phyloP scores from a whole-genome alignment of 30 jellyfish, hydroid and myxozoan genomes.

The Haliclystus octoradiatus region DNA sequence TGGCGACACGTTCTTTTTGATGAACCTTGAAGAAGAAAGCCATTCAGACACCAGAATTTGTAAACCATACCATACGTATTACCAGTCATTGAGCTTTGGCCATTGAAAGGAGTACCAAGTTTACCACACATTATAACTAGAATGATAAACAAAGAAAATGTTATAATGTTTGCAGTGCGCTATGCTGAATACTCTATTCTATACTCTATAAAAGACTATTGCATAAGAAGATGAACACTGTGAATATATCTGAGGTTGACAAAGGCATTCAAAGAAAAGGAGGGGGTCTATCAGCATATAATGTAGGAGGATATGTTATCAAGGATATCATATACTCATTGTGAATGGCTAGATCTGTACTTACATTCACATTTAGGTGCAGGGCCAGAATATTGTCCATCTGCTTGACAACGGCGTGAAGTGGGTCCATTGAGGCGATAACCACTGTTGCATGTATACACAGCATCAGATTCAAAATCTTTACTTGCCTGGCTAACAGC shows the following conservation, averaged over 20 bases:
- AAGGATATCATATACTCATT: background rate
- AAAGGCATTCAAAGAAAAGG: no score
- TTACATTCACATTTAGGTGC: slow-evolving; percentile 71
- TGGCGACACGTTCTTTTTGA: slow-evolving; percentile 55
- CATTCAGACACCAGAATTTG: slow-evolving; percentile 51
- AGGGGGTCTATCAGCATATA: no score
- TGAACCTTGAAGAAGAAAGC: slow-evolving; percentile 52
- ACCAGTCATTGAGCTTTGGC: slow-evolving; percentile 40
- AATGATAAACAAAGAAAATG: background rate
- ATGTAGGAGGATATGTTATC: background rate
- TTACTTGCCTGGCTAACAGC: slow-evolving; percentile 41
- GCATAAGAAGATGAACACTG: no score
- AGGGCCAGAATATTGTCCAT: slow-evolving; percentile 89
- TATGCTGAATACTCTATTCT: no score
- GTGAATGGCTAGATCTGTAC: slow-evolving; percentile 1
- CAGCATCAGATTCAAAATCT: slow-evolving; percentile 40
- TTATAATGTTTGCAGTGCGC: no score
- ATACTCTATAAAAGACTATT: no score
- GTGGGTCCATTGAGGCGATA: slow-evolving; percentile 45
- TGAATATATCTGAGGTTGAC: no score
- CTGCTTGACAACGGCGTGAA: slow-evolving; percentile 58
- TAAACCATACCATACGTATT: slow-evolving; percentile 23
- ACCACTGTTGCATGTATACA: slow-evolving; percentile 46
- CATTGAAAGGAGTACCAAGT: slow-evolving; percentile 64
- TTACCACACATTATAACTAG: slow-evolving; percentile 59